These are phyloP conservation scores for Phataginus tetradactyla DNA, from an alignment of 2,797 vertebrate genomes.

Conservation along the genomic window DNA sequence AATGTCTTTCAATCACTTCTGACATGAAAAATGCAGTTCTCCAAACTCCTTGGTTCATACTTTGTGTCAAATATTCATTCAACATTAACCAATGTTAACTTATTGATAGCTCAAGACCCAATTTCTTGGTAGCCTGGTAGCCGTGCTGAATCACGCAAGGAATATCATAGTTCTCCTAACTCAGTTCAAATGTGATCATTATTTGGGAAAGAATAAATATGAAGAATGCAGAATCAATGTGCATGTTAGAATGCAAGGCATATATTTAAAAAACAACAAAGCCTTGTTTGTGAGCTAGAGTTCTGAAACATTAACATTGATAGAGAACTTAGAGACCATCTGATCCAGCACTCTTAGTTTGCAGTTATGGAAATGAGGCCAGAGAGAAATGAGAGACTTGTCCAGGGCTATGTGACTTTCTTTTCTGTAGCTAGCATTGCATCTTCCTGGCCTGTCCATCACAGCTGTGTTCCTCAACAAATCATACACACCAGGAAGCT, in stretches of 20 bases:
- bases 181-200: conserved; percentile 75
- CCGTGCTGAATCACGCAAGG: conserved; percentile 38
- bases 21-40: conserved; percentile 18
- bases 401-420: fast-evolving
- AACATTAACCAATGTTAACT: conserved; percentile 65
- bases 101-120: conserved; percentile 54
- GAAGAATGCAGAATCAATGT: conserved; percentile 63
- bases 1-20: conserved; percentile 52
- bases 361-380: neutral
- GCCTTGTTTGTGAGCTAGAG: neutral
- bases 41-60: neutral
- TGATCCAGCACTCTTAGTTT: neutral
- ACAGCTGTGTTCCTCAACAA: conserved; percentile 83
- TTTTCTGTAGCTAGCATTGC: conserved; percentile 58
- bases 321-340: neutral
- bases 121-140: conserved; percentile 66
- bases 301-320: neutral
- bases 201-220: conserved; percentile 63
- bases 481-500: conserved; percentile 80
- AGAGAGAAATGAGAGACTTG: neutral
- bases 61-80: conserved; percentile 65
- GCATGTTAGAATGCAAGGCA: neutral
- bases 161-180: conserved; percentile 61
- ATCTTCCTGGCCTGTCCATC: conserved; percentile 71
- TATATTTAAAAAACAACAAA: neutral